Base-by-base conservation (phyloP, 2,888 invertebrate genomes). In the Cheilosia scutellata region DNA sequence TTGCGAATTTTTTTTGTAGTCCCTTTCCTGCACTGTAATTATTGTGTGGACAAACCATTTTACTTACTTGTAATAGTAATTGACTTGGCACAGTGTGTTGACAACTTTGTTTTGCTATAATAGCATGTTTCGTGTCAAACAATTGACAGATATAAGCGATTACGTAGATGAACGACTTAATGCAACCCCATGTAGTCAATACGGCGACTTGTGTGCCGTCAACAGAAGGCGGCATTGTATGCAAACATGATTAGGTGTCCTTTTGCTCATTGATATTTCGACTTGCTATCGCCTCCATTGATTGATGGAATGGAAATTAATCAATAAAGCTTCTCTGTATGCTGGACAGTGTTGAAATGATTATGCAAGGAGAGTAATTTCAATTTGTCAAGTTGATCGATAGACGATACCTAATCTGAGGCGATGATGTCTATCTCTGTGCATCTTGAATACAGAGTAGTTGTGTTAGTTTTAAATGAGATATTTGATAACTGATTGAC, bases 301-400 rank as follows among this genome's bases (percentile, higher is more conserved):
- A 77, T 62, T 72, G 49, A 57, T 33, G 51, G 68, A 49, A 51
- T 55, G 44, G 40, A 65, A 79, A 75, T 78, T 68, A 74, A 75
- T 78, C 74, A 74, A 49, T 83, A 33, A 44, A 57, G 57, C 68
- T 44, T 74, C 20, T 66, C 2, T n/a, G 9, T 20, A 20, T 37
- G 29, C 33, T 13, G 57, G 65, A 55, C 60, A 66, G 77, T 55
- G 63, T 20, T 62, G 44, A 70, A 75, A 33, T 58, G 70, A 79
- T 70, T 79, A 84, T 78, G 82, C 71, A 71, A 71, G 76, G 25
- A 51, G 65, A 65, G 71, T 65, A 27, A 83, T 79, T 79, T 83
- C 58, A 27, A 83, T 79, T 79, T 83, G 78, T 84, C 79, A 79
- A 63, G 27, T 66, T 80, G 80, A 84, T 79, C 27, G 75, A 70